Percentiles rank a stretch among this genome's conserved stretches.
phyloP scores from a whole-genome alignment of 64 coral and sea anemone species.

The Stichodactyla helianthus region DNA sequence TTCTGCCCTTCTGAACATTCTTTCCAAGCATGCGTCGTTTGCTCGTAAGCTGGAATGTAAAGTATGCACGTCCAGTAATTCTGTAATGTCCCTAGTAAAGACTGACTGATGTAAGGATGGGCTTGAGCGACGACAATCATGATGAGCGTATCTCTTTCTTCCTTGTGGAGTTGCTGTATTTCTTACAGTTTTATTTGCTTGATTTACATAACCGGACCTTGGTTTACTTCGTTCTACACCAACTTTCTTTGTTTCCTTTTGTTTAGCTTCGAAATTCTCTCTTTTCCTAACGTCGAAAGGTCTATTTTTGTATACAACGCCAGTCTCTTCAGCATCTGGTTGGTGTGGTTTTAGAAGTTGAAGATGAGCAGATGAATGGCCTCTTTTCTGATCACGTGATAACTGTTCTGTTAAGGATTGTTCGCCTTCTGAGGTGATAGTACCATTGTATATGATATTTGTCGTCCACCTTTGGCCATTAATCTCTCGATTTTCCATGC shows the following conservation, averaged over 20 bases:
- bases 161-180: background rate
- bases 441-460: background rate
- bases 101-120: background rate
- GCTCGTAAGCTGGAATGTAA: background rate
- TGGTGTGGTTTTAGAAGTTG: background rate
- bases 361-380: background rate
- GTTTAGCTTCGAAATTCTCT: background rate
- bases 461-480: background rate
- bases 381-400: background rate
- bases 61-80: background rate
- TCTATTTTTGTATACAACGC: background rate
- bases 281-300: background rate
- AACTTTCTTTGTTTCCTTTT: background rate
- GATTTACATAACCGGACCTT: too few species aligned
- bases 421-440: background rate
- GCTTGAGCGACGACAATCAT: background rate
- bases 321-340: background rate
- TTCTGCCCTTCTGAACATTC: background rate
- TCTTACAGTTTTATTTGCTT: too few species aligned
- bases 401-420: background rate
- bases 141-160: background rate
- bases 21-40: background rate
- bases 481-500: background rate
- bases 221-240: background rate
- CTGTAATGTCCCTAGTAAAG: background rate